A percentile compares a stretch with the other conserved stretches of the same genome.
phyloP scores from a whole-genome alignment of 2,113 vertebrate genomes.

The Erythrocercus mccallii region DNA sequence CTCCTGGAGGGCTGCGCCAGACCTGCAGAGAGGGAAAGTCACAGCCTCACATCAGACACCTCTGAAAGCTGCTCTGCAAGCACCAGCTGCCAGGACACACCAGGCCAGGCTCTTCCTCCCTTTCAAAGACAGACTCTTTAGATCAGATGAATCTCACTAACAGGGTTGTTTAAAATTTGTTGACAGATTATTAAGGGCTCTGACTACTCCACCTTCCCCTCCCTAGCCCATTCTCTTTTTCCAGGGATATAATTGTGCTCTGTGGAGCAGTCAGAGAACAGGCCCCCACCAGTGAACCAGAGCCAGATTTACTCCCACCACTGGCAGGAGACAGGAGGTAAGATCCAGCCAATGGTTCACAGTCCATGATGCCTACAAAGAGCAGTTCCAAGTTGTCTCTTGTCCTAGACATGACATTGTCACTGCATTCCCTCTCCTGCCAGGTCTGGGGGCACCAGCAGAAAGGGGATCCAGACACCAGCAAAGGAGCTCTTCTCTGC shows the following conservation, averaged over 20 bases:
- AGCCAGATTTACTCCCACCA: neutral
- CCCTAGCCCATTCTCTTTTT: neutral
- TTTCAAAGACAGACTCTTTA: neutral
- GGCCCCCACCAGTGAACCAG: neutral
- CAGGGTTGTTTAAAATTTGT: neutral
- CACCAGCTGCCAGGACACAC: neutral
- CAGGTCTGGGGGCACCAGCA: neutral
- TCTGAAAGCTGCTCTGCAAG: neutral
- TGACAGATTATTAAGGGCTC: neutral
- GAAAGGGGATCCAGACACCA: neutral
- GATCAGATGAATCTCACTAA: neutral
- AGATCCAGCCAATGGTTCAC: neutral
- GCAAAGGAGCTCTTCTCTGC: neutral
- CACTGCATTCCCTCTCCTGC: neutral
- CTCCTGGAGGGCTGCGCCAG: conserved; percentile 60
- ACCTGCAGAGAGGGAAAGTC: conserved; percentile 34
- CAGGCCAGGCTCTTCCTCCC: neutral
- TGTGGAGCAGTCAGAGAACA: neutral
- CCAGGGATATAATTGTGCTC: neutral
- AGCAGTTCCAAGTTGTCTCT: neutral
- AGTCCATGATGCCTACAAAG: neutral
- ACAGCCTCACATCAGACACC: neutral
- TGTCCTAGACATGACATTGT: neutral
- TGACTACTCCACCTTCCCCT: neutral
- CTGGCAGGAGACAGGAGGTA: neutral